Evolutionary conservation across 2,797 vertebrate species (phyloP), one percentile per base, ranked within the genome.

Genomic region (Anolis apletophallus): DNA sequence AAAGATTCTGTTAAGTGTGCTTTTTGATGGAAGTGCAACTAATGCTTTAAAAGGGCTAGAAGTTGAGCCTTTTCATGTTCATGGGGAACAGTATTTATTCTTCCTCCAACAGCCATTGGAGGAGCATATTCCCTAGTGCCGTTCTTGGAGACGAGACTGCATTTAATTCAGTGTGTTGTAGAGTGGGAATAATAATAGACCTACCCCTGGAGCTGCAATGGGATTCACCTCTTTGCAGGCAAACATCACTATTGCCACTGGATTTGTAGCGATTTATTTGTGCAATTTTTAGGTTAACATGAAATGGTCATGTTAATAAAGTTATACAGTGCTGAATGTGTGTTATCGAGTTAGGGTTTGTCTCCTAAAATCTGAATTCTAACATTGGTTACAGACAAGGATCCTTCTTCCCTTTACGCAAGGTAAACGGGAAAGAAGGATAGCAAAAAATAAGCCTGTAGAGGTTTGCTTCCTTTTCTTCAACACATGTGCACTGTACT

Each of bases 61-160:
- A 16, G 23, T 85, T n/a, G 82, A 87, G 26, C 26, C 52, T 26
- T 61, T 81, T 81, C n/a, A 74, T 54, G 19, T 55, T 67, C 19
- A 71, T 46, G 57, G 29, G 16, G 11, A 67, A 46, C 10, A 16
- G 14, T 50, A 23, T 8, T 46, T n/a, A n/a, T n/a, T n/a, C n/a
- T n/a, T n/a, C n/a, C 26, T 12, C 46, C 59, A 23, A 11, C 29
- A 59, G 46, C n/a, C 17, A 13, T 16, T 36, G n/a, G 19, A 36
- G 5, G 11, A n/a, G 21, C 34, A 40, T 26, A 16, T 34, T 81
- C n/a, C 32, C 17, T 40, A 29, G 23, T 68, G 12, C 17, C 40
- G 4, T 46, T 73, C 40, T 16, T 80, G 8, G 21, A 61, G 36
- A 29, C 11, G 9, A 59, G 21, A 9, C 36, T 10, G 16, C 19